These are phyloP conservation scores for Macropis europaea DNA, from an alignment of 2,888 invertebrate species.

Conservation along the genomic window DNA sequence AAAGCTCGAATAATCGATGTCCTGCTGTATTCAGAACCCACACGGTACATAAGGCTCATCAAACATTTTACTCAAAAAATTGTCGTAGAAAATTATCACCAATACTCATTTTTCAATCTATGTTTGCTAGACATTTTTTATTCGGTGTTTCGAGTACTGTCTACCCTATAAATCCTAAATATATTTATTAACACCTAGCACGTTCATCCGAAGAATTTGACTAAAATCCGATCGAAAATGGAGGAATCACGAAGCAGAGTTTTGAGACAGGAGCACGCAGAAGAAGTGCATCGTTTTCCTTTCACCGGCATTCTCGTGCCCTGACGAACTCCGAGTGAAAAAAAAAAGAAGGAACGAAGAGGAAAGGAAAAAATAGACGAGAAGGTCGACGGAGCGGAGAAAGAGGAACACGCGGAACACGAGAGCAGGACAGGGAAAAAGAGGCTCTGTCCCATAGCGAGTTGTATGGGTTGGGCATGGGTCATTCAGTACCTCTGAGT, in stretches of 20 bases:
- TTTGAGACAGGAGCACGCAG: background rate
- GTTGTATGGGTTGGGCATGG: conserved; percentile 67
- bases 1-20: too few species aligned
- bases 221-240: too few species aligned
- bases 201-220: too few species aligned
- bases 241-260: background rate
- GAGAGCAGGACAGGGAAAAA: conserved; percentile 61
- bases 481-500: conserved; percentile 74
- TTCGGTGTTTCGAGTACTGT: too few species aligned
- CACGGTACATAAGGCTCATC: too few species aligned
- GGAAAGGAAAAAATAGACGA: background rate
- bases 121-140: too few species aligned
- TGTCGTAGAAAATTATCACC: too few species aligned
- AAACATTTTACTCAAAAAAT: too few species aligned
- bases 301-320: conserved; percentile 36
- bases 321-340: conserved; percentile 38
- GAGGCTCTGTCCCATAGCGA: conserved; percentile 63
- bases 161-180: too few species aligned
- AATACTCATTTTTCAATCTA: too few species aligned
- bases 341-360: conserved; percentile 11
- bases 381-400: conserved; percentile 19
- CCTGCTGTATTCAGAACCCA: too few species aligned
- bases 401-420: conserved; percentile 45
- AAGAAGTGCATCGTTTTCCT: conserved; percentile 45
- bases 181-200: too few species aligned